Evolutionary conservation across 2,113 vertebrate genomes (phyloP).

Genomic region (Rallus limicola): DNA sequence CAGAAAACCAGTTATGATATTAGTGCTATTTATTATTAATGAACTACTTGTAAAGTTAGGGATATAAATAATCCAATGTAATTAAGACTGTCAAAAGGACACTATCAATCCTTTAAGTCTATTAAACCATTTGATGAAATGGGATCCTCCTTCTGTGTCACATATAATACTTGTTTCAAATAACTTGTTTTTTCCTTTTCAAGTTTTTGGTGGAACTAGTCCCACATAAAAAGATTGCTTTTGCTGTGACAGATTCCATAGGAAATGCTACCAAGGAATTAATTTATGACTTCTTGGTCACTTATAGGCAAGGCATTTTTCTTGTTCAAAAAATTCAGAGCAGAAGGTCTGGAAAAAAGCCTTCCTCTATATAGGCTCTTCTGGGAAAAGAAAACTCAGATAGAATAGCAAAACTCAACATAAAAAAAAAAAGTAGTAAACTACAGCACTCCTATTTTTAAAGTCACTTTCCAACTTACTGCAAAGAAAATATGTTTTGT

Average conservation of each 20-base stretch:
- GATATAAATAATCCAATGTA: background rate
- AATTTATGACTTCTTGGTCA: background rate
- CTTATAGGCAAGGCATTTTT: background rate
- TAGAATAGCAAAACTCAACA: background rate
- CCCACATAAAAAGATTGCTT: background rate
- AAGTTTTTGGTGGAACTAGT: background rate
- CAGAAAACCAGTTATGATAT: background rate
- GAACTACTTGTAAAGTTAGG: background rate
- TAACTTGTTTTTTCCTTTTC: background rate
- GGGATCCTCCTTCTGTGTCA: background rate
- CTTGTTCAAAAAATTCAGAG: background rate
- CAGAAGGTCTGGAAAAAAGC: background rate
- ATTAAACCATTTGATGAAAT: background rate
- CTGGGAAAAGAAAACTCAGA: too few species aligned
- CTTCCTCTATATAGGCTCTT: background rate
- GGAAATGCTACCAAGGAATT: background rate
- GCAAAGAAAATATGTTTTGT: background rate
- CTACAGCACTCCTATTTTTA: background rate
- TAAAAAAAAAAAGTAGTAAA: background rate
- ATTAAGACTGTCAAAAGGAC: background rate
- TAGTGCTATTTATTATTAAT: background rate
- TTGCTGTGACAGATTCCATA: background rate
- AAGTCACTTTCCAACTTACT: background rate
- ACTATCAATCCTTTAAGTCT: background rate
- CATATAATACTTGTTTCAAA: background rate